These are phyloP conservation scores for Spicauda simplicius DNA, from an alignment of 2,888 invertebrate genomes.

Conservation along the genomic window DNA sequence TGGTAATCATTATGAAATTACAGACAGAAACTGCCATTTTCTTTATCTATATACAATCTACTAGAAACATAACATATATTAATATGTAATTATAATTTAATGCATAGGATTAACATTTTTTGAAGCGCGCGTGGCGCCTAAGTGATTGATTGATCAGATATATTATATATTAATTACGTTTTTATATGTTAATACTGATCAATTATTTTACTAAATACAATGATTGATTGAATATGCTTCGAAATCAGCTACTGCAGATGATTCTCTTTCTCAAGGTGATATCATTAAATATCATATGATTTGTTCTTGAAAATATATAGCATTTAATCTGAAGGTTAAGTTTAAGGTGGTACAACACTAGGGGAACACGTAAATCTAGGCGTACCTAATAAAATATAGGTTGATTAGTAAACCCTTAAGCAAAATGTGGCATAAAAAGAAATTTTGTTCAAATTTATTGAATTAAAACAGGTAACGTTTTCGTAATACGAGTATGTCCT, in stretches of 20 bases:
- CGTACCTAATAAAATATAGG: too few species aligned
- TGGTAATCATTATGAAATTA: neutral
- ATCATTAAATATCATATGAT: too few species aligned
- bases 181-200: neutral
- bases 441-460: too few species aligned
- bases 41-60: neutral
- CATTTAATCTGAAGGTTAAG: too few species aligned
- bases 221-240: neutral
- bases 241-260: neutral
- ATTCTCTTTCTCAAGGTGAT: neutral
- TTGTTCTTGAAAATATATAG: too few species aligned
- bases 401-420: too few species aligned
- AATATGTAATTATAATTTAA: constrained; percentile 16
- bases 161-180: neutral
- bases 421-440: too few species aligned
- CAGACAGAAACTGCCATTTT: neutral
- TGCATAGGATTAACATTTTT: constrained; percentile 12
- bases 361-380: too few species aligned
- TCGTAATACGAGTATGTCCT: too few species aligned
- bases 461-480: too few species aligned
- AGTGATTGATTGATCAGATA: constrained; percentile 7
- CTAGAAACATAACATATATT: neutral
- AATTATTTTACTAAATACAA: neutral
- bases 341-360: too few species aligned
- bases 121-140: neutral